Conservation (phyloP, 2,797 vertebrate species). For the Thaleichthys pacificus region DNA sequence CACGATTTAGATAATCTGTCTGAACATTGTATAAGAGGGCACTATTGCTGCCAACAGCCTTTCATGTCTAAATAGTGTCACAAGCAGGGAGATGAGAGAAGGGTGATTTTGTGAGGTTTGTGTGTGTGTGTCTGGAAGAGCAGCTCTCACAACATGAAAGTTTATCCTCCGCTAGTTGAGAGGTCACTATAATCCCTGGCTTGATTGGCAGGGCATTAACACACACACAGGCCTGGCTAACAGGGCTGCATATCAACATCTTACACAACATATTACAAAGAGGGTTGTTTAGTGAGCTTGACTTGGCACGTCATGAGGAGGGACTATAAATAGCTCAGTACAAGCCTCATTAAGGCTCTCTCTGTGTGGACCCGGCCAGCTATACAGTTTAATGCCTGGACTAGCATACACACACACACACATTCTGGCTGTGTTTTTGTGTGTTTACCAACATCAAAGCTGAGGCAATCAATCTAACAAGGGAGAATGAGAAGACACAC, state of each 20-base stretch:
- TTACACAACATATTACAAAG: too few species aligned
- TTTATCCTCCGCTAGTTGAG: constrained; percentile 8
- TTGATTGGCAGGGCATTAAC: not conserved
- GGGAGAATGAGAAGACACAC: constrained; percentile 26
- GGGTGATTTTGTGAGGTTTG: too few species aligned
- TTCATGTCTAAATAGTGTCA: too few species aligned
- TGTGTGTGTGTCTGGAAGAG: not conserved
- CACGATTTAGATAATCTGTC: too few species aligned
- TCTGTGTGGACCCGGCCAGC: constrained; percentile 17
- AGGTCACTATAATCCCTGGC: not conserved
- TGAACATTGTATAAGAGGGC: too few species aligned
- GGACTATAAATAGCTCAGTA: constrained; percentile 2
- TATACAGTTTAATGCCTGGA: not conserved
- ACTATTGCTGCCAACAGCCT: too few species aligned
- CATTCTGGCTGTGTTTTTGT: constrained; percentile 19
- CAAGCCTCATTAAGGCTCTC: constrained; percentile 30
- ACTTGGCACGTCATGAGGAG: not conserved
- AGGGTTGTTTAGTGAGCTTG: not conserved
- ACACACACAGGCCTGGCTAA: not conserved
- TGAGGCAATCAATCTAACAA: constrained; percentile 42
- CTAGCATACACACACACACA: constrained; percentile 7
- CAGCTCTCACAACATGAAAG: not conserved
- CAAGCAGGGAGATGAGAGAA: too few species aligned
- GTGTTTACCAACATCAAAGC: constrained; percentile 44
- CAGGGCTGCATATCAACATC: not conserved